Base-by-base conservation (phyloP, 2,797 vertebrate species). In the Cygnus olor region DNA sequence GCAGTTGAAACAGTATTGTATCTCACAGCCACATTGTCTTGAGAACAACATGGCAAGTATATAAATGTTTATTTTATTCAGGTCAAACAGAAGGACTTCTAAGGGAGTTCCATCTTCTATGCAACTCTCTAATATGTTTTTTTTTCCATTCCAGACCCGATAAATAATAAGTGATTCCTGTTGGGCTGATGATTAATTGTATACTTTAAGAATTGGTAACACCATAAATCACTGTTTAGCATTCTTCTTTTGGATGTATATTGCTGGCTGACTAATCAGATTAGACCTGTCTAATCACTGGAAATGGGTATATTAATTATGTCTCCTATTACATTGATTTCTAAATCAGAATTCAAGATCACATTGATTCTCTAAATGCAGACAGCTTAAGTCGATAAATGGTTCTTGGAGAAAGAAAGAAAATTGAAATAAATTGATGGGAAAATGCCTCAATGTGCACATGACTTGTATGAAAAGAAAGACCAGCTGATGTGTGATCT, bases 261-360 rank as follows among this genome's bases (percentile, higher is more conserved):
- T 44, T 89, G 32, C 42, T 77, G 57, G 15, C 56, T 95, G 56
- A 11, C 63, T 77, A 77, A 66, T 53, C 38, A 56, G n/a, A 21
- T 44, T 77, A 80, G 28, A 68, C 6, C 5, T 88, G 38, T 76
- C 49, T 80, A 85, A 85, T 74, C 34, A 76, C 11, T 79, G 20
- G 49, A 34, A 89, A 56, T 54, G 58, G 16, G 14, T 79, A 7
- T 69, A 88, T 85, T 85, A 89, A 72, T 90, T 88, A 80, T 83
- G 53, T 72, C 60, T 80, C 42, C 38, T 60, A 74, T 78, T 57
- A 22, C 71, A 94, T 82, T 69, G 66, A 90, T 89, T 95, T 78
- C 22, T 58, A 54, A 64, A 40, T 79, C 66, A 77, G n/a, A 94
- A 93, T 73, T 89, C 53, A 95, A 80, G 38, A 76, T 73, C 74